phyloP scores from a whole-genome alignment of 2,797 vertebrate species.

The Picus viridis region DNA sequence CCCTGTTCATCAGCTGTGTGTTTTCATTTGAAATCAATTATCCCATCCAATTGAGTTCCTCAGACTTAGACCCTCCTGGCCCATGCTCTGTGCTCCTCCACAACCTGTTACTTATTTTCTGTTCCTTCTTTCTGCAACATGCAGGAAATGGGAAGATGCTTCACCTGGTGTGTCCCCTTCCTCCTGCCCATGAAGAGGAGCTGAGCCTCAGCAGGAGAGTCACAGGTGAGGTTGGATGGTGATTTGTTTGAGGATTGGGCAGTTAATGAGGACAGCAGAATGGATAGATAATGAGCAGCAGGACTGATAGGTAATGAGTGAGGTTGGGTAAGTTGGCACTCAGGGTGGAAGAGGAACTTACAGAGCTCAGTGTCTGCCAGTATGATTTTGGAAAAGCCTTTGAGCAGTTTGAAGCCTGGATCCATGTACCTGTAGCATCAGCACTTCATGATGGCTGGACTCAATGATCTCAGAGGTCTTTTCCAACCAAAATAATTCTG shows the following conservation, averaged over 20 bases:
- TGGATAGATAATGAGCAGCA: too few relatives aligned
- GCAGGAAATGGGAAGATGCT: accelerated
- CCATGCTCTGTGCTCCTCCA: accelerated
- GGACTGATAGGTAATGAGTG: accelerated
- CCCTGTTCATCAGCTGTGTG: accelerated
- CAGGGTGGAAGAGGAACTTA: accelerated
- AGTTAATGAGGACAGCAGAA: too few relatives aligned
- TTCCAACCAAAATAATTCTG: too few relatives aligned
- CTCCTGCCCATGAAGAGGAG: not conserved
- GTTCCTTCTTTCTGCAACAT: accelerated
- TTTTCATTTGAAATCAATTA: not conserved
- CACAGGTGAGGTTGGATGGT: not conserved
- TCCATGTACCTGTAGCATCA: accelerated
- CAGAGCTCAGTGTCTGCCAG: not conserved
- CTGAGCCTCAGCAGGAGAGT: not conserved
- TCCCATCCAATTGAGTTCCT: accelerated
- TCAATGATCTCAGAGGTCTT: too few relatives aligned
- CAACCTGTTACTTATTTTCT: not conserved
- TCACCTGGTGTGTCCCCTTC: accelerated
- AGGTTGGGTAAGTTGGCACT: accelerated
- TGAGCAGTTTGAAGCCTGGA: accelerated
- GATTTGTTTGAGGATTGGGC: not conserved
- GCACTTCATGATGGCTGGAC: accelerated
- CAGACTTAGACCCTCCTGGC: accelerated
- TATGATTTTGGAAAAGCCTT: not conserved